Base-by-base conservation (phyloP, 2,113 vertebrate species). In the Vombatus ursinus region DNA sequence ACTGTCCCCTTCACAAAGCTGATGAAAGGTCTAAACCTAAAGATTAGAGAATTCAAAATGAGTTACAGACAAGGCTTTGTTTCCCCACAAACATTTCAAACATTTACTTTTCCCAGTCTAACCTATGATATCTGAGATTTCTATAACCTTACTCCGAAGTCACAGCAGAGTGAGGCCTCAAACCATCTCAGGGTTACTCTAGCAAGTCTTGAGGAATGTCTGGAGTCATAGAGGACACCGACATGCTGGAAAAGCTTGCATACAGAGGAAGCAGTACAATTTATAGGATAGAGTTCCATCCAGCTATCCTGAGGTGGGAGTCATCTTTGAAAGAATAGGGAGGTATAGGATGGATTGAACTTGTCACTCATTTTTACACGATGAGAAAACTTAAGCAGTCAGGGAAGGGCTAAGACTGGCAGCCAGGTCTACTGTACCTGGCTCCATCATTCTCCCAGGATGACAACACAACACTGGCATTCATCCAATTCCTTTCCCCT, bases 151-250 rank as follows among this genome's bases (percentile, higher is more conserved):
- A 97, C 98, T 49, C 28, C 16, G 97, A 93, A 94, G 16, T 84
- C 23, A 48, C 28, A 9, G 90, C 97, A 98, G 97, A 93, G 98
- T 98, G 93, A 97, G 98, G 98, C 98, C 99, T 99, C 98, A 98
- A 98, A 98, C 98, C n/a, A 95, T 98, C 98, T 89, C 97, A 77
- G 5, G 0, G 95, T 37, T 97, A 50, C 93, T 99, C 91, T 99
- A 93, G 98, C 98, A 99, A 98, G 98, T 95, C 94, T 48, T 77
- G 24, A 98, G 98, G 98, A 98, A 98, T 98, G 98, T 54, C 2
- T 97, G 91, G 94, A 97, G 94, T 98, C 98, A 98, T 98, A 0
- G 22, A 90, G 96, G 98, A 95, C 97, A 51, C 61, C 49, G 84
- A 95, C 98, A 98, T 50, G 97, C 96, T 97, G 97, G 94, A 95